Evolutionary conservation across 2,888 invertebrate genomes (phyloP), one percentile per base, ranked within the genome.

Genomic region (Diarsia rubi): DNA sequence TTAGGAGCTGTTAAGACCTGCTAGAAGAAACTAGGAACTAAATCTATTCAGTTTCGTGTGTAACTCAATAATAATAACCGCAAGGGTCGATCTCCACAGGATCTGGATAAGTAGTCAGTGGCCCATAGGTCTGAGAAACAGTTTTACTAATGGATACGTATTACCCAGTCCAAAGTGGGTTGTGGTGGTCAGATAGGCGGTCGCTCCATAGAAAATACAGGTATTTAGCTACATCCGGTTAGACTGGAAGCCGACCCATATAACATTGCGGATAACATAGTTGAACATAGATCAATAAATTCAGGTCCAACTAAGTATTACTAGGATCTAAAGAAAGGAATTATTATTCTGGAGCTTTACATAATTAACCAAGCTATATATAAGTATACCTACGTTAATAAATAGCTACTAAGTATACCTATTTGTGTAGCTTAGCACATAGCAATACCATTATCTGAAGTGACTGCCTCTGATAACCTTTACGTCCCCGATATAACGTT

Each of bases 401-500:
- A 5, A 54, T 54, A 54, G 0, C 54, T 24, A 54, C 24, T 24
- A 54, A 6, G 14, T 44, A 44, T 5, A 24, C n/a, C 52, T 24
- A 24, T 5, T 31, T 37, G 24, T 44, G 24, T 14, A 45, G 14
- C 52, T 59, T 37, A 31, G 11, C 27, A 24, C 44, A 5, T 24
- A 74, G 37, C 19, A 24, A 44, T 19, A 45, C 19, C 12, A 59
- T 66, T 81, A 81, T 81, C 81, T 19, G 4, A 44, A 31, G 24
- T 27, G 27, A 3, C 47, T 24, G 31, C 16, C 14, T 21, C 37
- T 42, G 81, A 81, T 78, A 78, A 78, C 78, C 78, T 54, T 49
- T 75, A 11, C 19, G n/a, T 49, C 31, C 31, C 12, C 37, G 9
- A 52, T 21, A n/a, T 24, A 19, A 24, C 4, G 44, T 49, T 31